phyloP scores from a whole-genome alignment of 2,797 vertebrate species.

The Nannoperca australis region DNA sequence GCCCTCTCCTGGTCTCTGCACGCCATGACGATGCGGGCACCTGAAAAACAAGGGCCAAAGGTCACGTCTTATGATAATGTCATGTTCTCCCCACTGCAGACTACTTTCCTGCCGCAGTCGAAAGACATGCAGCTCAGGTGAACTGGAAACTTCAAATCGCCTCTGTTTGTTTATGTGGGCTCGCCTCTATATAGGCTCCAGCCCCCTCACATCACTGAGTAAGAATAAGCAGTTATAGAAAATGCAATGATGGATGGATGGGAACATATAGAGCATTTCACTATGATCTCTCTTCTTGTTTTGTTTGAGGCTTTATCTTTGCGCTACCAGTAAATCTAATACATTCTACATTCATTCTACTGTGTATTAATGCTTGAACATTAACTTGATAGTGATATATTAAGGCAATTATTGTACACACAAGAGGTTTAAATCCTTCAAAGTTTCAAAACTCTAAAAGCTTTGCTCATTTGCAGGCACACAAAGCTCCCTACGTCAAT shows the following conservation, averaged over 20 bases:
- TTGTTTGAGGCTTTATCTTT: not conserved
- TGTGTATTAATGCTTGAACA: not conserved
- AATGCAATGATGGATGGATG: not conserved
- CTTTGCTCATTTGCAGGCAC: slow-evolving; percentile 30
- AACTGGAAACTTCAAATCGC: not conserved
- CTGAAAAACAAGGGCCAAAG: slow-evolving; percentile 71
- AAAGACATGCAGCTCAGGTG: not conserved
- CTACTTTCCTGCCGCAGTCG: not conserved
- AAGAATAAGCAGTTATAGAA: not conserved
- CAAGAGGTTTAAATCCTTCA: not conserved
- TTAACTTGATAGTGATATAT: not conserved
- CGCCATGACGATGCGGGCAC: slow-evolving; percentile 91
- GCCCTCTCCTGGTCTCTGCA: slow-evolving; percentile 91
- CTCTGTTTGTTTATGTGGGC: not conserved
- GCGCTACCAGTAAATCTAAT: not conserved
- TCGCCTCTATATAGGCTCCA: not conserved
- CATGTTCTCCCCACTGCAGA: not conserved
- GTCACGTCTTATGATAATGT: not conserved
- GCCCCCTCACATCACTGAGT: not conserved
- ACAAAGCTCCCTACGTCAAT: slow-evolving; percentile 17
- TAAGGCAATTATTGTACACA: not conserved
- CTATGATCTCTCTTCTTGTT: not conserved
- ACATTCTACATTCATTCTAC: not conserved
- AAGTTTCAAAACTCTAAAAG: slow-evolving; percentile 15
- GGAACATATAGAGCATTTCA: not conserved